Evolutionary conservation across 2,113 vertebrate genomes (phyloP).

Genomic region (Peromyscus californicus): DNA sequence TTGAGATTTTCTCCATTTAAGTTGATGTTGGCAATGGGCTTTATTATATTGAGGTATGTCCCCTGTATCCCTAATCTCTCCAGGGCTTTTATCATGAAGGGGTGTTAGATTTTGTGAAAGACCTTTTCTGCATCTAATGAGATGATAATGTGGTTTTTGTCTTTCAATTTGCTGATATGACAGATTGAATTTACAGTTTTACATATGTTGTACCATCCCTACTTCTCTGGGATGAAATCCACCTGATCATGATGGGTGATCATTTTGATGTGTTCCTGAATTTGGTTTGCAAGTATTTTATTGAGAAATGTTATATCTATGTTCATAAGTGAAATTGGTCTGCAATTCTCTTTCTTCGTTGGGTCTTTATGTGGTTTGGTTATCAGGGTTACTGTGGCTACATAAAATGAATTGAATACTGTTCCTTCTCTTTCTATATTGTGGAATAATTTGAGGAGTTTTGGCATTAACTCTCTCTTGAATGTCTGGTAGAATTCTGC

Average conservation of each 20-base stretch:
- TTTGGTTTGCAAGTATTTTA: background rate
- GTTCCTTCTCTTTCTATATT: background rate
- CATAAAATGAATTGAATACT: background rate
- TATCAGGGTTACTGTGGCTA: background rate
- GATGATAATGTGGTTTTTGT: background rate
- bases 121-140: background rate
- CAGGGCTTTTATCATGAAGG: background rate
- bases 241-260: background rate
- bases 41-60: background rate
- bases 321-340: background rate
- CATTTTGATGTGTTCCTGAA: background rate
- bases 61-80: background rate
- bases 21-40: background rate
- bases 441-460: background rate
- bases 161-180: background rate
- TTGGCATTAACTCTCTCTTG: background rate
- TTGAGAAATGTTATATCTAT: background rate
- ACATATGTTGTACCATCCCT: background rate
- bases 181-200: background rate
- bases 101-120: background rate
- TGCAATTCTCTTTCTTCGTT: background rate
- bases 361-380: background rate
- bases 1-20: background rate
- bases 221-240: background rate
- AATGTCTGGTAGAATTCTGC: background rate